Conservation (phyloP, 2,888 invertebrate species). For the Carterocephalus palaemon region DNA sequence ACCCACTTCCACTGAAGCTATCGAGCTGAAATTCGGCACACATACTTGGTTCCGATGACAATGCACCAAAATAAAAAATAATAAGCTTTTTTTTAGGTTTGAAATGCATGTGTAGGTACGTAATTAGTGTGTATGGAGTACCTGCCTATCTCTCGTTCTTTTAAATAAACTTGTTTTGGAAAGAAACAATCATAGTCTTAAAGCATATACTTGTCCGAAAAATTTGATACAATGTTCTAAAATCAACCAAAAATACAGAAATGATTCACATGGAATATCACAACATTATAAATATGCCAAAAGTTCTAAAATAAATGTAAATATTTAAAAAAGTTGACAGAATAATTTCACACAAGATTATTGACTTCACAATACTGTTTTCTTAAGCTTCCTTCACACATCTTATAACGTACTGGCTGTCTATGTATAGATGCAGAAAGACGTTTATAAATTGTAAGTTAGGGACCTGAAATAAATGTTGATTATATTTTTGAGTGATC, state of each 20-base stretch:
- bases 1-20: no score
- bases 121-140: no score
- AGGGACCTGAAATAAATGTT: constrained; percentile 21
- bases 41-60: no score
- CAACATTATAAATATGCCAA: constrained; percentile 72
- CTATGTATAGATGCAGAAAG: constrained; percentile 11
- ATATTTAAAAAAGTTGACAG: constrained; percentile 69
- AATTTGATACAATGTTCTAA: constrained; percentile 70
- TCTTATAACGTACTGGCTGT: constrained; percentile 37
- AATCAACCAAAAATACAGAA: constrained; percentile 66
- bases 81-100: no score
- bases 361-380: constrained; percentile 59
- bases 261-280: constrained; percentile 72
- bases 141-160: no score
- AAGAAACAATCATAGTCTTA: constrained; percentile 1
- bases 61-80: no score
- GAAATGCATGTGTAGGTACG: no score
- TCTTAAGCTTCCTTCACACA: constrained; percentile 47
- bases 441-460: constrained; percentile 8
- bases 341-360: constrained; percentile 60
- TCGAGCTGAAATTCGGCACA: no score
- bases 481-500: no score
- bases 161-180: constrained; percentile 1
- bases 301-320: constrained; percentile 70
- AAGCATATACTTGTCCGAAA: constrained; percentile 69